Evolutionary conservation across 2,888 invertebrate species (phyloP), one percentile per base, ranked within the genome.

Genomic region (Malacosoma neustria): DNA sequence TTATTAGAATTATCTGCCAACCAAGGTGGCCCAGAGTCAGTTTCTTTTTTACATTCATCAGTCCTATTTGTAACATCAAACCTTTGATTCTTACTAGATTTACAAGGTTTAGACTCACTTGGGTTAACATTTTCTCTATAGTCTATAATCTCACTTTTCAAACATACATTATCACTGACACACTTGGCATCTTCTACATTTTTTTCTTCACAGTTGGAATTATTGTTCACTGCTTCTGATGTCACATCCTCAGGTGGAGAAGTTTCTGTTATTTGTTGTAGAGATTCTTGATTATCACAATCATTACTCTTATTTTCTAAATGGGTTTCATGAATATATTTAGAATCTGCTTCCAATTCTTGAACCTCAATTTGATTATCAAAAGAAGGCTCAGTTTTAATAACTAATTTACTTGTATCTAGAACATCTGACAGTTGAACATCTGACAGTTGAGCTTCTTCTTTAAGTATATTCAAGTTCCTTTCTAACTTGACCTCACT

Each of bases 91-190:
- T 80, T 82, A 54, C 57, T 73, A 53, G 57, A 51, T 69, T 73
- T 82, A 60, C 63, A 70, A 58, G 79, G 77, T 49, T 70, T 75
- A 56, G 60, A 56, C 54, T 81, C 81, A 76, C 74, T 82, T 54
- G 85, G 84, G 51, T 84, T 82, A 43, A 85, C 81, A 73, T 84
- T 84, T 73, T 85, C 84, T 74, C 84, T 79, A 73, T 72, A 85
- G 54, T 84, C 82, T 72, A 69, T 71, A 51, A 70, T 72, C 60
- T 82, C 82, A 76, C 69, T 80, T 72, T 77, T 79, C 46, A 74
- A 57, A 72, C 72, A 68, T 61, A 60, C 55, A 61, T 65, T 67
- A 51, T 69, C 68, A 68, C 61, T 72, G 50, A 63, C 63, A 72
- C 68, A 67, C 47, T 70, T 65, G 49, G 53, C 54, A 45, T 64